phyloP scores from a whole-genome alignment of 37 sponge, comb jelly and placozoan species.

The Amphimedon queenslandica region DNA sequence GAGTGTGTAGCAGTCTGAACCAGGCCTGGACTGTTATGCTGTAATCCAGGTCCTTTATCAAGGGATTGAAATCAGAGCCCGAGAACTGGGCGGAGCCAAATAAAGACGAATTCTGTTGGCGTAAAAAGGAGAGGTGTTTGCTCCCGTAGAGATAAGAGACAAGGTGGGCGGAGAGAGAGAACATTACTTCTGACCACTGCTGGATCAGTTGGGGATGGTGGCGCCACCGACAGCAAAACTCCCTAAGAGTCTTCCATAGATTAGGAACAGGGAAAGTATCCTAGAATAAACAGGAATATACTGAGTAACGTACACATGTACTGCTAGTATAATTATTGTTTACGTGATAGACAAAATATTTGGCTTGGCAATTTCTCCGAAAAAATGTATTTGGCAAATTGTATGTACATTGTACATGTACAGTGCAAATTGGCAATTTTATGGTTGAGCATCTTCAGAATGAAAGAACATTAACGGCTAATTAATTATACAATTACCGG shows the following conservation, averaged over 20 bases:
- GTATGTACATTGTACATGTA: too few relatives aligned
- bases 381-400: too few relatives aligned
- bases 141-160: constrained; percentile 57
- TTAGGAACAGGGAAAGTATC: constrained; percentile 65
- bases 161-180: constrained; percentile 51
- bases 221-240: constrained; percentile 70
- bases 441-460: too few relatives aligned
- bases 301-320: too few relatives aligned
- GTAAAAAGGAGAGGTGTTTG: constrained; percentile 10
- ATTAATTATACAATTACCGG: too few relatives aligned
- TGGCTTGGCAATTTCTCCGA: too few relatives aligned
- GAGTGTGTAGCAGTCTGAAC: constrained; percentile 84
- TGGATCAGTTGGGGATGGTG: constrained; percentile 65
- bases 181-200: constrained; percentile 64
- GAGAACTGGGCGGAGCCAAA: neutral
- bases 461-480: too few relatives aligned
- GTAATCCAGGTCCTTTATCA: constrained; percentile 12
- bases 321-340: too few relatives aligned
- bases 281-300: neutral
- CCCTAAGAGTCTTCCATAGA: constrained; percentile 78
- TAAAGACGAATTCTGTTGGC: neutral
- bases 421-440: too few relatives aligned
- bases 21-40: constrained; percentile 76
- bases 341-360: too few relatives aligned
- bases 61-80: constrained; percentile 21